A percentile compares a stretch with the other conserved stretches of the same genome.
Evolutionary conservation across 2,888 invertebrate species (phyloP).

Genomic region (Drosophila demipolita): DNA sequence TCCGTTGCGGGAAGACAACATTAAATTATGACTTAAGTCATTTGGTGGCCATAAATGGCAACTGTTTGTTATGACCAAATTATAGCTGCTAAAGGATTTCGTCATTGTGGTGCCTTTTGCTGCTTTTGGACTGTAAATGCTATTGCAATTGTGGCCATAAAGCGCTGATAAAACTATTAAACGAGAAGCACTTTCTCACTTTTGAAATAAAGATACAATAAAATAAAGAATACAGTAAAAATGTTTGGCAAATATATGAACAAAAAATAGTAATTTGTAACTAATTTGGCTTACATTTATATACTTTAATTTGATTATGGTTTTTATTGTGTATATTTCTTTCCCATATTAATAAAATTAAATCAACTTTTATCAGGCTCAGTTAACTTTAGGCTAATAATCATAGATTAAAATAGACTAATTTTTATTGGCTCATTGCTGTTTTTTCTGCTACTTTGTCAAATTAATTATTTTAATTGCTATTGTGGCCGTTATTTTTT

Average conservation of each 20-base stretch:
- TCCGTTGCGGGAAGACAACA: constrained; percentile 24
- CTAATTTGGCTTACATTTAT: neutral
- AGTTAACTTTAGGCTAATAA: neutral
- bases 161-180: constrained; percentile 29
- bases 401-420: neutral
- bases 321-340: neutral
- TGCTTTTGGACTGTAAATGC: constrained; percentile 24
- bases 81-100: constrained; percentile 61
- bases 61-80: constrained; percentile 52
- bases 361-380: neutral
- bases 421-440: neutral
- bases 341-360: neutral
- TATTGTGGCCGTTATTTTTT: constrained; percentile 9
- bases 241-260: neutral
- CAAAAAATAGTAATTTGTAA: neutral
- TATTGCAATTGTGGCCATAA: constrained; percentile 17
- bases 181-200: neutral
- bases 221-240: neutral
- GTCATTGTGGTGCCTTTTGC: constrained; percentile 8
- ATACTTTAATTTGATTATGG: neutral
- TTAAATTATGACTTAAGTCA: constrained; percentile 54
- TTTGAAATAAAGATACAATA: neutral
- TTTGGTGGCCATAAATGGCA: constrained; percentile 59
- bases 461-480: neutral
- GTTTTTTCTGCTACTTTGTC: no score